A percentile compares a stretch with the other conserved stretches of the same genome.
Conservation (phyloP, 30 jellyfish, hydroid and myxozoan species). For the Catostylus mosaicus region DNA sequence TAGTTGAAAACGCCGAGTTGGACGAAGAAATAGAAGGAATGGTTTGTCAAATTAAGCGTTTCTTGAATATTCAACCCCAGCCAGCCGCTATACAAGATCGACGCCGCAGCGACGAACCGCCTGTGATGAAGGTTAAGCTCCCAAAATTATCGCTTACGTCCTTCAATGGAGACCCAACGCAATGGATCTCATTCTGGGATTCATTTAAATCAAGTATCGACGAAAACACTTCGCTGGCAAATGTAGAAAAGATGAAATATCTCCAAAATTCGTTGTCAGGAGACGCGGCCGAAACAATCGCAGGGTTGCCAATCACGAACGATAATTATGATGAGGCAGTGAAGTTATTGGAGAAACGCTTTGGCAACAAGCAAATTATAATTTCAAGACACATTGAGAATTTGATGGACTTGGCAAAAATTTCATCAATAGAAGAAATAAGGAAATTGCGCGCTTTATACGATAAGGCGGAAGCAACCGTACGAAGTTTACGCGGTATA, state of each 20-base stretch:
- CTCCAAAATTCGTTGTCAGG: conserved; percentile 18
- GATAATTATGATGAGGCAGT: conserved; percentile 22
- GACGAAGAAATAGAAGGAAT: too few species aligned
- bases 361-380: conserved; percentile 12
- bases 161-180: conserved; percentile 27
- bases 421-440: background rate
- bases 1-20: too few species aligned
- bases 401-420: conserved; percentile 15
- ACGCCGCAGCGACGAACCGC: too few species aligned
- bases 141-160: conserved; percentile 8
- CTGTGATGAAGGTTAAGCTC: conserved; percentile 9
- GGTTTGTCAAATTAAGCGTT: background rate
- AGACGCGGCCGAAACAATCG: conserved; percentile 23
- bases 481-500: conserved; percentile 11
- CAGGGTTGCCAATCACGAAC: conserved; percentile 20
- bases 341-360: conserved; percentile 14
- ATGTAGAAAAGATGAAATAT: conserved; percentile 23
- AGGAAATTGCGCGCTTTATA: background rate
- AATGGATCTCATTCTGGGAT: conserved; percentile 34
- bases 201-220: conserved; percentile 10
- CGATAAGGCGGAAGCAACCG: conserved; percentile 36
- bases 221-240: background rate
- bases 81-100: too few species aligned
- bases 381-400: background rate
- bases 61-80: background rate